Percentiles rank a stretch among this genome's conserved stretches.
Evolutionary conservation across 2,113 vertebrate genomes (phyloP).

Genomic region (Coreoperca whiteheadi): DNA sequence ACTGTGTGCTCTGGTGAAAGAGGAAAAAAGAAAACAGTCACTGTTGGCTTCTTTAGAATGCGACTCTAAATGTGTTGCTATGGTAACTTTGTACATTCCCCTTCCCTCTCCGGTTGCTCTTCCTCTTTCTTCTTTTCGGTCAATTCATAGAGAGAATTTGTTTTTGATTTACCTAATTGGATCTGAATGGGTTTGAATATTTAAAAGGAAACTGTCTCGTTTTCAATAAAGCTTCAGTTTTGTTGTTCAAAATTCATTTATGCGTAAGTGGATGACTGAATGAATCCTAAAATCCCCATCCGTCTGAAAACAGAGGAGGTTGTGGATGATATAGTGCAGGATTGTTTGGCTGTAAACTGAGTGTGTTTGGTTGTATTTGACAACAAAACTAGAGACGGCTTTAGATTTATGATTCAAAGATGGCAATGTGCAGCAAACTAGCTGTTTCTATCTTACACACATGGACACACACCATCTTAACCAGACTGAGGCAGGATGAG

Average conservation of each 20-base stretch:
- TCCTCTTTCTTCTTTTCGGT: constrained; percentile 31
- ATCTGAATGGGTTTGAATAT: constrained; percentile 35
- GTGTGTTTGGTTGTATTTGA: constrained; percentile 43
- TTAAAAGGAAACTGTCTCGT: constrained; percentile 34
- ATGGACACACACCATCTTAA: constrained; percentile 17
- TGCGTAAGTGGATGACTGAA: constrained; percentile 26
- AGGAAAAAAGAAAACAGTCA: constrained; percentile 28
- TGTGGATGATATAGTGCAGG: constrained; percentile 21
- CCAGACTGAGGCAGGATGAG: constrained; percentile 47
- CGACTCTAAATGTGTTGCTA: constrained; percentile 63
- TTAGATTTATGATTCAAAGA: constrained; percentile 45
- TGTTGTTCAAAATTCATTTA: constrained; percentile 47
- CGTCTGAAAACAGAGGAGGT: constrained; percentile 27
- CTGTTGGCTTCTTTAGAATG: constrained; percentile 40
- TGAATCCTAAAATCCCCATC: constrained; percentile 40
- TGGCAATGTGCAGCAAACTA: constrained; percentile 24
- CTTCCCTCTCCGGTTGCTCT: constrained; percentile 9
- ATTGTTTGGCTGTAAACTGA: constrained; percentile 37
- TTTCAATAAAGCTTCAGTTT: constrained; percentile 22
- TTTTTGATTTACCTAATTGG: constrained; percentile 46
- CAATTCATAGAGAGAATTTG: constrained; percentile 35
- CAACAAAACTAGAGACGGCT: constrained; percentile 19
- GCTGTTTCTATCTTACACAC: constrained; percentile 13
- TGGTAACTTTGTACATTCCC: constrained; percentile 53
- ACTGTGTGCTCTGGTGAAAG: constrained; percentile 28